Evolutionary conservation across 2,888 invertebrate species (phyloP), one percentile per base, ranked within the genome.

Genomic region (Orchestes rusci): DNA sequence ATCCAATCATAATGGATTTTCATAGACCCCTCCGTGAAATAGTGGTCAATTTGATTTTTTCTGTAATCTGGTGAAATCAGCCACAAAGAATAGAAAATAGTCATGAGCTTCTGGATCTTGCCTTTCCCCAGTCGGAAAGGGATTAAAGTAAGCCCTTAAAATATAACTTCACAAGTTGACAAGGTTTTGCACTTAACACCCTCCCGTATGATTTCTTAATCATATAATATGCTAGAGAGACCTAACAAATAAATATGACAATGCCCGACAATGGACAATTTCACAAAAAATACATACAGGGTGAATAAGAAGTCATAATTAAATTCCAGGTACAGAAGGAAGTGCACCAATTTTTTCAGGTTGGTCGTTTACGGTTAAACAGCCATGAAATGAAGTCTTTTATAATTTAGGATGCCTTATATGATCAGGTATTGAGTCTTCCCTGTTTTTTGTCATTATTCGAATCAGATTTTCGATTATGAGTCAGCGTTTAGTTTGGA

Each of bases 311-410:
- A 41, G 32, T 58, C 60, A 59, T 61, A 63, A 62, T 61, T 61
- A 55, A 63, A 62, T 60, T 59, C 59, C 56, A 54, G 56, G 54
- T 57, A 60, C 52, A 57, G 54, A 59, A 53, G 50, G 50, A 46
- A 55, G 48, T 54, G 51, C 46, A 50, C 52, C 52, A 52, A 57
- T 58, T 61, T 61, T 61, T 60, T 61, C 54, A 12, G 37, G 34
- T 12, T n/a, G 23, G 29, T 42, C 36, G 38, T 41, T 38, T 42
- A 39, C 42, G 38, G 53, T 53, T 61, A 61, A 65, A 65, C 55
- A 64, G 61, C 62, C 65, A 64, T 65, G 64, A 65, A 65, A 65
- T 65, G 63, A 65, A 64, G 59, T 64, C 63, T 61, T 63, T 64
- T 64, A 63, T 64, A 60, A 54, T 57, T 54, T 56, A 58, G 56